Percentiles rank a stretch among this genome's conserved stretches.
phyloP scores from a whole-genome alignment of 2,113 vertebrate genomes.

The Alethe diademata region DNA sequence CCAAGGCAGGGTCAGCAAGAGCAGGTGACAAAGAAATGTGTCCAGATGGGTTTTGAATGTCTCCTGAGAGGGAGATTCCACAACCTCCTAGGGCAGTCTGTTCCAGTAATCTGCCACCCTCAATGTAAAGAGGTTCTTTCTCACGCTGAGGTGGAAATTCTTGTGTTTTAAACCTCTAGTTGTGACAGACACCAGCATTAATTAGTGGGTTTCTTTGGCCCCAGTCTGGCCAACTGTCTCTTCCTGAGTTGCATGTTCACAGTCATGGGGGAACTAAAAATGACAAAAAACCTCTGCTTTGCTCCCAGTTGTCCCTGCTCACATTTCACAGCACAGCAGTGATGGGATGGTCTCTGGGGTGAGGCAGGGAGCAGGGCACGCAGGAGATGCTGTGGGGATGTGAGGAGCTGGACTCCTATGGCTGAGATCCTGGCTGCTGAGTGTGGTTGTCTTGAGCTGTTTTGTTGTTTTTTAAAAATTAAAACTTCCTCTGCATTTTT shows the following conservation, averaged over 20 bases:
- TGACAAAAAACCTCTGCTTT: not conserved
- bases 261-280: not conserved
- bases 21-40: not conserved
- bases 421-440: not conserved
- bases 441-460: fast-evolving
- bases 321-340: fast-evolving
- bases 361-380: fast-evolving
- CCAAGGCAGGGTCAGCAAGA: not conserved
- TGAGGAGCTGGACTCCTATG: not conserved
- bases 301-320: fast-evolving
- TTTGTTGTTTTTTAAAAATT: not conserved
- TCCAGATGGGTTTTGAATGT: not conserved
- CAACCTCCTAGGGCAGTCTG: not conserved
- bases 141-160: not conserved
- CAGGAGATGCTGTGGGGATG: not conserved
- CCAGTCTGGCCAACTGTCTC: fast-evolving
- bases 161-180: not conserved
- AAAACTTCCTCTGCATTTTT: not conserved
- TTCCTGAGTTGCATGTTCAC: not conserved
- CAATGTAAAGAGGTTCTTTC: not conserved
- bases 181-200: not conserved
- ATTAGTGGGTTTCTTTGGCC: not conserved
- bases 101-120: not conserved
- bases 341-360: fast-evolving
- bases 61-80: not conserved